phyloP scores from a whole-genome alignment of 2,113 vertebrate species.

The human region GRCh38 chr4:93089501-93090000 shows the following conservation, averaged over 20 bases:
- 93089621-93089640: neutral
- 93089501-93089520: neutral
- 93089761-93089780: neutral
- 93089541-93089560: neutral
- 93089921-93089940: too few species aligned
- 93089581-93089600: neutral
- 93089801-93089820: neutral
- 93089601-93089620: neutral
- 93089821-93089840: neutral
- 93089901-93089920: neutral
- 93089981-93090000: neutral
- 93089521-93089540: neutral
- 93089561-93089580: neutral
- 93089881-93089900: neutral
- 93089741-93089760: neutral
- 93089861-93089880: neutral
- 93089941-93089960: neutral
- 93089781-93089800: neutral
- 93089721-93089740: neutral
- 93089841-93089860: neutral
- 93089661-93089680: neutral
- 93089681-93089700: neutral
- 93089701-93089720: neutral
- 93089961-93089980: neutral
- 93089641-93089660: neutral